phyloP scores from a whole-genome alignment of 2,797 vertebrate species.

The Hippocampus kuda region DNA sequence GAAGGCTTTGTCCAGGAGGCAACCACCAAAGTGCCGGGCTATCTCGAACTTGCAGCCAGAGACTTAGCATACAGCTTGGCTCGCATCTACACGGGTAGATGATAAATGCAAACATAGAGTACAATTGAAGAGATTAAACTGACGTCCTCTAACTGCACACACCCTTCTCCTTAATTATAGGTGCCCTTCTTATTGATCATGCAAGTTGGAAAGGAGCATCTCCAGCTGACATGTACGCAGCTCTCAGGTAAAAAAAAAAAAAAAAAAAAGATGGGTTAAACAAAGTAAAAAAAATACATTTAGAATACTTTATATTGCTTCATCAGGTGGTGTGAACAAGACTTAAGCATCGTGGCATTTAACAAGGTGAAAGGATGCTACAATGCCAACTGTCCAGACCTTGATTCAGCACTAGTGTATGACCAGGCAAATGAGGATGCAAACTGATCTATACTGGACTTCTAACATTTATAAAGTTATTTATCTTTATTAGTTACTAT shows the following conservation, averaged over 20 bases:
- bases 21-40: constrained; percentile 24
- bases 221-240: constrained; percentile 50
- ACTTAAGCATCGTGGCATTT: constrained; percentile 64
- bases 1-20: constrained; percentile 46
- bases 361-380: constrained; percentile 60
- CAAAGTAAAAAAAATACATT: background rate
- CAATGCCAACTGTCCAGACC: constrained; percentile 12
- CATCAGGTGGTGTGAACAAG: constrained; percentile 70
- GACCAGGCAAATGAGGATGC: constrained; percentile 25
- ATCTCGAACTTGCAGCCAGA: constrained; percentile 69
- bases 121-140: background rate
- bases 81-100: constrained; percentile 71
- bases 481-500: background rate
- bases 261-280: background rate
- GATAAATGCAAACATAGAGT: constrained; percentile 4
- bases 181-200: constrained; percentile 69
- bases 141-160: background rate
- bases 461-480: background rate
- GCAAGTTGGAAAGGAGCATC: constrained; percentile 61
- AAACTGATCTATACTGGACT: background rate
- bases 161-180: constrained; percentile 41
- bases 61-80: constrained; percentile 76
- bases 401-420: constrained; percentile 63
- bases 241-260: constrained; percentile 57
- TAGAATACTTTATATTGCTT: constrained; percentile 7